phyloP scores from a whole-genome alignment of 2,888 invertebrate species.

The Drosophila emarginata region DNA sequence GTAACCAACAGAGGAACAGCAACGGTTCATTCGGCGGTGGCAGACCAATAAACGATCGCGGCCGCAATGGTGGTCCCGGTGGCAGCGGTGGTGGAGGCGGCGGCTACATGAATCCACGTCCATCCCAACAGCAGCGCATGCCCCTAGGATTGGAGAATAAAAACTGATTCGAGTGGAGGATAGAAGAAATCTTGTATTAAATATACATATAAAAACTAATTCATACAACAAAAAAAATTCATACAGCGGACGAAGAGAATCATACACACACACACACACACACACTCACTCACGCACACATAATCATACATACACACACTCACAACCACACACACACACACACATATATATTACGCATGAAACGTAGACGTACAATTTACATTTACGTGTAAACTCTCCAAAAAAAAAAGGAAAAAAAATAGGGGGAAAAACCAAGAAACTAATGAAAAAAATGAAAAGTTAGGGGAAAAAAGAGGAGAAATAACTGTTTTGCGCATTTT shows the following conservation, averaged over 20 bases:
- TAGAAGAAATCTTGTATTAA: conserved; percentile 53
- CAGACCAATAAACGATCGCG: conserved; percentile 71
- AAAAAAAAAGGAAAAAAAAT: conserved; percentile 30
- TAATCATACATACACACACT: conserved; percentile 32
- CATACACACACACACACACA: conserved; percentile 37
- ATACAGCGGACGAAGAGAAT: conserved; percentile 30
- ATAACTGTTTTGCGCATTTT: conserved; percentile 1
- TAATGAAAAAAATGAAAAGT: conserved; percentile 6
- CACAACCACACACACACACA: neutral
- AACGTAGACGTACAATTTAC: conserved; percentile 58
- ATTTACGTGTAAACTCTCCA: conserved; percentile 50
- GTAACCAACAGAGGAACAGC: conserved; percentile 66
- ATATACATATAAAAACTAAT: conserved; percentile 16
- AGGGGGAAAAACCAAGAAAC: conserved; percentile 38
- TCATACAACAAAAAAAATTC: conserved; percentile 34
- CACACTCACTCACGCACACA: conserved; percentile 26
- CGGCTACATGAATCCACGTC: conserved; percentile 77
- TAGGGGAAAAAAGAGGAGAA: neutral
- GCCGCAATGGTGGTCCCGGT: conserved; percentile 44
- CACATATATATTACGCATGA: conserved; percentile 17
- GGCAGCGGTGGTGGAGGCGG: conserved; percentile 45
- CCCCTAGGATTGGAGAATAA: conserved; percentile 75
- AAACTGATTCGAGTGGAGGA: conserved; percentile 60
- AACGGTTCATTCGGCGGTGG: conserved; percentile 66
- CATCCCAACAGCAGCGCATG: conserved; percentile 63